phyloP scores from a whole-genome alignment of 2,888 invertebrate genomes.

The Charanyca ferruginea region DNA sequence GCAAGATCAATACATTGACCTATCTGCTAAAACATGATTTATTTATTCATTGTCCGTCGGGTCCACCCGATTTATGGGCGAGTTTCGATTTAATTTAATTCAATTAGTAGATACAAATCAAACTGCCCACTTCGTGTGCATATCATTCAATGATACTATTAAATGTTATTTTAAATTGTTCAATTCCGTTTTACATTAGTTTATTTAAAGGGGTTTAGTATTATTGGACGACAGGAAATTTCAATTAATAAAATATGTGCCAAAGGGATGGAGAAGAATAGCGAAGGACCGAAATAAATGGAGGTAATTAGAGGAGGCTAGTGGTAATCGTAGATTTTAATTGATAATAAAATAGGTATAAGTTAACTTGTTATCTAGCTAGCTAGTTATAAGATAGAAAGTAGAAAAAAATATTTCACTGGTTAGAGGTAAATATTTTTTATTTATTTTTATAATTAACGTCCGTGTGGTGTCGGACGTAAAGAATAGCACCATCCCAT shows the following conservation, averaged over 20 bases:
- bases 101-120: constrained; percentile 76
- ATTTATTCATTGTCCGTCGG: constrained; percentile 44
- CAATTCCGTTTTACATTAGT: constrained; percentile 43
- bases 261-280: no score
- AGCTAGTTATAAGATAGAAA: no score
- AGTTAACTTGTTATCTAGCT: no score
- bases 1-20: constrained; percentile 11
- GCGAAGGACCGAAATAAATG: no score
- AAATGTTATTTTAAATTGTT: constrained; percentile 53
- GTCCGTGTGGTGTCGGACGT: no score
- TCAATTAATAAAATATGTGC: constrained; percentile 3
- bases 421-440: no score
- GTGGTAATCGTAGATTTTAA: no score
- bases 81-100: constrained; percentile 70
- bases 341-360: no score
- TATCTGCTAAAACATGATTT: constrained; percentile 40
- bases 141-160: constrained; percentile 59
- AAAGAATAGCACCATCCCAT: no score
- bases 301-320: no score
- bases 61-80: constrained; percentile 65
- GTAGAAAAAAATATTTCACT: no score
- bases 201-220: constrained; percentile 24
- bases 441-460: no score
- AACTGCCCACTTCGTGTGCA: constrained; percentile 60
- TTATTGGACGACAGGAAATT: constrained; percentile 40